Base-by-base conservation (phyloP, 2,113 vertebrate species). In the Gymnorhina tibicen region DNA sequence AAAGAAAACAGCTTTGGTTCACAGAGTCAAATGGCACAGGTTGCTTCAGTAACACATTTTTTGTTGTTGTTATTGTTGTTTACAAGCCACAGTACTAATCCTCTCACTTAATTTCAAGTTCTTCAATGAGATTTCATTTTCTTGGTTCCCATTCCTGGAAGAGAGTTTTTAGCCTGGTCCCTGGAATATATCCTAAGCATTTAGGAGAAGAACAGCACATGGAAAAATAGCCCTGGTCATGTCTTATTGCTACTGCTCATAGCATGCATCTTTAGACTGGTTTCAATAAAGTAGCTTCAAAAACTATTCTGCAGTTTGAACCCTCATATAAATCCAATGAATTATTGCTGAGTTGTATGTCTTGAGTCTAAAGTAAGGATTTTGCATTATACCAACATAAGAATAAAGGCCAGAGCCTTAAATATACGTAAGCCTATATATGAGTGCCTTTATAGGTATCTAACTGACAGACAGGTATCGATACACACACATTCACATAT, bases 401-500 rank as follows among this genome's bases (percentile, higher is more conserved):
- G 16, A 85, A 47, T 21, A 39, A 85, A 27, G 18, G 16, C 9
- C 49, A 89, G 44, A 69, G 26, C 6, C 39, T 75, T 74, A 67
- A 70, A 64, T 19, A 17, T 35, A 46, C 14, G 16, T 28, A 64
- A 63, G 20, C 10, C 8, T 26, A 16, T 13, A 67, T 9, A 37
- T 9, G 11, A 63, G 18, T 26, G 23, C 11, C 7, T 83, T 72
- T 53, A 13, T 16, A 20, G 6, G 17, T 22, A 60, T 50, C 37
- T 32, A 67, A 80, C 3, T 70, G 33, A 16, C 49, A 93, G n/a
- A 68, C 0, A 50, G 15, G 15, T 33, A 56, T 16, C 0, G 0
- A 41, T 33, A 78, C 3, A 35, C 15, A 62, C 16, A 39, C 22
- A 49, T 35, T 37, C 16, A 42, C 2, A 2, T 24, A 35, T 50